Base-by-base conservation (phyloP, 2,888 invertebrate species). In the Sinhomidia bicolor region DNA sequence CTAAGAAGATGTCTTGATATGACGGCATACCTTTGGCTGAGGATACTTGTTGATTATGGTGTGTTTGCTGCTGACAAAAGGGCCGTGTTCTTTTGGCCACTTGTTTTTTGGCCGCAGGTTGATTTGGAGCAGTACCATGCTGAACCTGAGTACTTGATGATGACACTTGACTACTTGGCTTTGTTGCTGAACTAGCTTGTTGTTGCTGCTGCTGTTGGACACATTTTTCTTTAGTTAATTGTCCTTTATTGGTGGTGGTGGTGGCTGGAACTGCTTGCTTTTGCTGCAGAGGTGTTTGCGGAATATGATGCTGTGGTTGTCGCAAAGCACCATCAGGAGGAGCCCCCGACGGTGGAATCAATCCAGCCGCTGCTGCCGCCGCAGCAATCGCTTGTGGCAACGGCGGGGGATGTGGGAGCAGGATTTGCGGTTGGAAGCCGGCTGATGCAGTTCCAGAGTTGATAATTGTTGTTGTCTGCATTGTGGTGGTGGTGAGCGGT, bases 301-400 rank as follows among this genome's bases (percentile, higher is more conserved):
- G 74, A 10, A 71, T 41, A 54, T 68, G 85, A 57, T 68, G 86
- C 32, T 79, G 85, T n/a, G 26, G 68, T 32, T 89, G 82, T 79
- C 79, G 60, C 29, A 62, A 26, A 57, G 74, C 81, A n/a, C 78
- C 86, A 36, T 88, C 80, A 7, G 89, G 89, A 47, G 91, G 90
- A 17, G 90, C 91, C 10, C 90, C 87, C 9, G 90, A 84, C 5
- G 91, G 91, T 68, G 90, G 90, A 54, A 91, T 87, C 14, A 91
- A 74, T 12, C 92, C 91, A 76, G 92, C 83, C 94, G 94, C 89
- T 94, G 94, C 92, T 94, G 94, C 93, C 94, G 94, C 90, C 82
- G 92, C 91, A 84, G 91, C 90, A 89, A 92, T 90, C 76, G 91
- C 94, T 68, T 90, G 86, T 36, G 90, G 95, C 85, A 93, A 95